These are phyloP conservation scores for Podotricha telesiphe DNA, from an alignment of 2,888 invertebrate genomes.

Conservation along the genomic window DNA sequence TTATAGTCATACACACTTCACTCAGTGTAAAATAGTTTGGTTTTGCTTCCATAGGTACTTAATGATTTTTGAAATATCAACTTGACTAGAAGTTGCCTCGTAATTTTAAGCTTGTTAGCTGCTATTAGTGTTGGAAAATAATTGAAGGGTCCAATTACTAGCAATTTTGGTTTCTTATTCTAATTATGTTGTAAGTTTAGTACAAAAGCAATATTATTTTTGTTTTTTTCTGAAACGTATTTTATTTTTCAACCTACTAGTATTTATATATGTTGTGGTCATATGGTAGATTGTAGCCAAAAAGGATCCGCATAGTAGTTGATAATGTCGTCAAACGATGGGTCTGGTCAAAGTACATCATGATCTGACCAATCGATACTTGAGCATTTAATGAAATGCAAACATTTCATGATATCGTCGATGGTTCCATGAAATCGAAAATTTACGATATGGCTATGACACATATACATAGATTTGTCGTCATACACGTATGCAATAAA, in stretches of 20 bases:
- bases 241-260: background rate
- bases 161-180: constrained; percentile 4
- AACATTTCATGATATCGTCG: too few relatives aligned
- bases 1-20: constrained; percentile 6
- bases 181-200: background rate
- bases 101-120: constrained; percentile 13
- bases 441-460: too few relatives aligned
- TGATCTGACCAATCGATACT: too few relatives aligned
- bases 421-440: too few relatives aligned
- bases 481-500: too few relatives aligned
- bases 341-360: too few relatives aligned
- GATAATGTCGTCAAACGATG: too few relatives aligned
- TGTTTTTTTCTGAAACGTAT: background rate
- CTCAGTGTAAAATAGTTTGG: constrained; percentile 20
- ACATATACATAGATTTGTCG: too few relatives aligned
- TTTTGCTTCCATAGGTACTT: constrained; percentile 10
- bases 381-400: too few relatives aligned
- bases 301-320: too few relatives aligned
- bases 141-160: constrained; percentile 21
- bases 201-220: background rate
- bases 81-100: constrained; percentile 14
- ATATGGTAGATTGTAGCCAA: too few relatives aligned
- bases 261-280: too few relatives aligned
- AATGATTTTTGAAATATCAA: constrained; percentile 19
- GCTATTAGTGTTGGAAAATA: constrained; percentile 22